phyloP scores from a whole-genome alignment of 2,797 vertebrate genomes.

The Gobio occitaniae region DNA sequence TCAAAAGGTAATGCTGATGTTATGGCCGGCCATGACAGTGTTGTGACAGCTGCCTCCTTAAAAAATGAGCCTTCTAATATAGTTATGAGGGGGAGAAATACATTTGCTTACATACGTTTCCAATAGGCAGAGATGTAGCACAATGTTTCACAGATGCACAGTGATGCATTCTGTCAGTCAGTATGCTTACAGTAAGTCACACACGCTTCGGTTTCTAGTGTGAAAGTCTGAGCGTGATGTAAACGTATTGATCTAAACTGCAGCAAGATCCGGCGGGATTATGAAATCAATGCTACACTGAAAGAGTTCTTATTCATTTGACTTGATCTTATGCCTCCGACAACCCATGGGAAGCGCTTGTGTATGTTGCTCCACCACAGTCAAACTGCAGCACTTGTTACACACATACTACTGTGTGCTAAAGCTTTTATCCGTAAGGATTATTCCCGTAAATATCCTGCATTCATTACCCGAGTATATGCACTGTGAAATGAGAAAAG shows the following conservation, averaged over 20 bases:
- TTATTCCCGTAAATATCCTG: conserved; percentile 41
- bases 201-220: conserved; percentile 23
- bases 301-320: conserved; percentile 52
- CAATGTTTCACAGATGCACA: not conserved
- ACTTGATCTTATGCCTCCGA: conserved; percentile 40
- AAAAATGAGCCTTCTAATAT: not conserved
- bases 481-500: conserved; percentile 36
- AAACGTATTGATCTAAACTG: conserved; percentile 51
- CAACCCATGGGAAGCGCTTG: not conserved
- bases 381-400: not conserved
- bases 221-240: conserved; percentile 30
- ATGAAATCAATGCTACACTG: conserved; percentile 46
- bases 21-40: conserved; percentile 15
- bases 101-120: not conserved
- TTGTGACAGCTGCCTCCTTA: conserved; percentile 15
- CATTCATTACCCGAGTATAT: conserved; percentile 25
- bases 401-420: not conserved
- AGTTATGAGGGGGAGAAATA: not conserved
- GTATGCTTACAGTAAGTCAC: conserved; percentile 28
- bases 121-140: not conserved
- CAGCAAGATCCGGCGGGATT: conserved; percentile 48
- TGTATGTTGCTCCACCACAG: not conserved
- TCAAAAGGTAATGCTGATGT: conserved; percentile 39
- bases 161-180: conserved; percentile 24
- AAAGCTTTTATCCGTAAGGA: conserved; percentile 31